Evolutionary conservation across 2,888 invertebrate genomes (phyloP).

Genomic region (Tachina grossa): DNA sequence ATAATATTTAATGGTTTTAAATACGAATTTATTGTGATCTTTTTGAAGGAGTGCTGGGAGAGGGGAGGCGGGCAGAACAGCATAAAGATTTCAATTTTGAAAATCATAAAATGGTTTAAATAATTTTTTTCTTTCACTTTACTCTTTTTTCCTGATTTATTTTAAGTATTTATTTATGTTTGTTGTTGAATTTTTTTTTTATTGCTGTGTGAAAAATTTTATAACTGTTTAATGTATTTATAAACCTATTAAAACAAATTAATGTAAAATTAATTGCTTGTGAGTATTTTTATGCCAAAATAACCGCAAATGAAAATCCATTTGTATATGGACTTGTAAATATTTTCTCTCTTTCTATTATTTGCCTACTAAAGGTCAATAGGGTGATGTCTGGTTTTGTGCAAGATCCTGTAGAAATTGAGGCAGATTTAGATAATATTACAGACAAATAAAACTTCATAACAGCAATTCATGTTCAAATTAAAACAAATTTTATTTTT

Average conservation of each 20-base stretch:
- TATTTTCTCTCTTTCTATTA: slow-evolving; percentile 19
- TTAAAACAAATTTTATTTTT: too few relatives aligned
- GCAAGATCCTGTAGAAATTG: not conserved
- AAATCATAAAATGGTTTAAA: slow-evolving; percentile 31
- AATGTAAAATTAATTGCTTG: slow-evolving; percentile 73
- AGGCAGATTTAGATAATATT: not conserved
- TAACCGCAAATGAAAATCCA: slow-evolving; percentile 71
- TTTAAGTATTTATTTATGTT: slow-evolving; percentile 41
- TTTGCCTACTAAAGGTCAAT: slow-evolving; percentile 30
- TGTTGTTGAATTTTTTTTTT: slow-evolving; percentile 19
- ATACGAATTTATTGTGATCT: slow-evolving; percentile 68
- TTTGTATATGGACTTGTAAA: slow-evolving; percentile 34
- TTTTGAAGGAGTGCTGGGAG: slow-evolving; percentile 23
- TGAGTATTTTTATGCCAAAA: slow-evolving; percentile 71
- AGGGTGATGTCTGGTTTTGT: not conserved
- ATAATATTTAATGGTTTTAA: slow-evolving; percentile 69
- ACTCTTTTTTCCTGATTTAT: not conserved
- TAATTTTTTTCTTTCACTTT: not conserved
- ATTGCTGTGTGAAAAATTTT: slow-evolving; percentile 54
- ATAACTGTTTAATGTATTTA: slow-evolving; percentile 69
- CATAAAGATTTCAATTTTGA: not conserved
- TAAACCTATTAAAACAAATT: slow-evolving; percentile 71
- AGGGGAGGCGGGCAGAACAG: not conserved
- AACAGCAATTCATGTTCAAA: too few relatives aligned
- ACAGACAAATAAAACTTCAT: not conserved